Base-by-base conservation (phyloP, 2,888 invertebrate genomes). In the Melipona bicolor region DNA sequence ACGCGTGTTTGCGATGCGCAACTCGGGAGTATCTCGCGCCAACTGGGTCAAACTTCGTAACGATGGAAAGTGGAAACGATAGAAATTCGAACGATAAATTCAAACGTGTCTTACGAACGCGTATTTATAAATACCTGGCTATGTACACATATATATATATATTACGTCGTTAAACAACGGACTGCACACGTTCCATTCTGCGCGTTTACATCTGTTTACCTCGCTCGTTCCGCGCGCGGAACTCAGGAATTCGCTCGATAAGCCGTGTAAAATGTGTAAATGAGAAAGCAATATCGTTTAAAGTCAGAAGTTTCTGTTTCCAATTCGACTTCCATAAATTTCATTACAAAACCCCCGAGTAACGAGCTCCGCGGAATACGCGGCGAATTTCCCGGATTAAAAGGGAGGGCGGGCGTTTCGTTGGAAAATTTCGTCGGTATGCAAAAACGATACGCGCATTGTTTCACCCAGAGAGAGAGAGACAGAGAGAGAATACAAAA, bases 261-360 rank as follows among this genome's bases (percentile, higher is more conserved):
- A 74, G 74, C 64, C 17, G 74, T 24, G 52, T 54, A 74, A 65
- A 74, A 74, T 74, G 74, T 65, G 74, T 64, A 65, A 72, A 74
- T 52, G 74, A 52, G 50, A 65, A 65, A 52, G 74, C 64, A 74
- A 43, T 75, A 67, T 52, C 50, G 52, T 75, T 74, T 67, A 75
- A 75, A 67, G 52, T 54, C 54, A 54, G 67, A 75, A 75, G 74
- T 75, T 65, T 67, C 67, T 67, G 67, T 75, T 65, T 54, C 65
- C 74, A 67, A 67, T 75, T 67, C 74, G 43, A 75, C 74, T 56
- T 67, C 36, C 36, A 75, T 75, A 61, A 73, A 73, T 75, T 75
- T 43, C 56, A 52, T 72, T 72, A 24, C 43, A 64, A 65, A 65
- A 54, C 74, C 9, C 43, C 43, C 65, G 24, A 27, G 65, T 75